phyloP scores from a whole-genome alignment of 2,888 invertebrate species.

The Diplolepis rosae region DNA sequence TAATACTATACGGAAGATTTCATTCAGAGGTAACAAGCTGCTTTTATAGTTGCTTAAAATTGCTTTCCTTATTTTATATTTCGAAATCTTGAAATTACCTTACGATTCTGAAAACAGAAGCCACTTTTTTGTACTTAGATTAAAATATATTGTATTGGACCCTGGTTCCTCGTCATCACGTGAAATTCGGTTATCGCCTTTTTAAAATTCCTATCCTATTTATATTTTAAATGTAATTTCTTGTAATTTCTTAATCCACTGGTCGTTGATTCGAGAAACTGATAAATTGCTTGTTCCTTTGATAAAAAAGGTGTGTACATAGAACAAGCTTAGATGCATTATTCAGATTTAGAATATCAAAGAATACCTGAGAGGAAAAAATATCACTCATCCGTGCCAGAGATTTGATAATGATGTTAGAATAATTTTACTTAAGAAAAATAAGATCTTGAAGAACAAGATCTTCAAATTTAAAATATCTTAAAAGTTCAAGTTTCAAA shows the following conservation, averaged over 20 bases:
- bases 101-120: background rate
- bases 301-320: conserved; percentile 9
- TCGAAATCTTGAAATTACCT: background rate
- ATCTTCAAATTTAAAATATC: too few species aligned
- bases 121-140: conserved; percentile 16
- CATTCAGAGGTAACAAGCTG: background rate
- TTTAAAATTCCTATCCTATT: conserved; percentile 24
- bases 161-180: conserved; percentile 15
- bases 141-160: conserved; percentile 4
- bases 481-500: background rate
- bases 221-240: conserved; percentile 14
- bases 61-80: background rate
- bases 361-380: background rate
- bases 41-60: background rate
- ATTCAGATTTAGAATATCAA: background rate
- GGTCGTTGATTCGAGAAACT: conserved; percentile 12
- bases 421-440: background rate
- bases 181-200: conserved; percentile 2
- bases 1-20: conserved; percentile 3
- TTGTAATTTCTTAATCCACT: conserved; percentile 18
- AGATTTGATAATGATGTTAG: background rate
- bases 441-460: background rate
- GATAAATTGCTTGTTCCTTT: conserved; percentile 3
- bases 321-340: background rate
- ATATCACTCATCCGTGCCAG: conserved; percentile 24